These are phyloP conservation scores for Acrocephalus arundinaceus DNA, from an alignment of 2,113 vertebrate genomes.

Conservation along the genomic window DNA sequence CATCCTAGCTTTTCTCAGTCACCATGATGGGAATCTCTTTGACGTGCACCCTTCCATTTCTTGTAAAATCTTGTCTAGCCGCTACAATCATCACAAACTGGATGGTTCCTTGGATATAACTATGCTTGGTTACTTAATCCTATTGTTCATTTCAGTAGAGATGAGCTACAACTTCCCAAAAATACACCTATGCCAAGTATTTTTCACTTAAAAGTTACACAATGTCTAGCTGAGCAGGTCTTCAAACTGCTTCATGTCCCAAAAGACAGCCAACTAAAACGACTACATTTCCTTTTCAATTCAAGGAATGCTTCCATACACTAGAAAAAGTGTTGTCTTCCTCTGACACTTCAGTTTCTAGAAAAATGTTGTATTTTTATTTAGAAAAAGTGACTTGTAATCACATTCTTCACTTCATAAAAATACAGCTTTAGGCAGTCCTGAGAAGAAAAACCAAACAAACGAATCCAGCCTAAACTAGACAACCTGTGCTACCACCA, in stretches of 20 bases:
- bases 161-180: background rate
- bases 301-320: rapidly evolving
- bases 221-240: background rate
- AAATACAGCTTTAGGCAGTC: background rate
- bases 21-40: background rate
- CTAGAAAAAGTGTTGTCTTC: background rate
- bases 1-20: background rate
- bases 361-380: background rate
- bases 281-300: background rate
- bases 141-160: background rate
- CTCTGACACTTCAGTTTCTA: background rate
- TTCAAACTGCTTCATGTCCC: background rate
- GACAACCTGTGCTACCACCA: background rate
- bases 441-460: background rate
- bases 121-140: background rate
- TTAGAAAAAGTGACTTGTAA: background rate
- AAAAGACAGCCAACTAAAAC: background rate
- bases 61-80: background rate
- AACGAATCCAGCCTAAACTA: background rate
- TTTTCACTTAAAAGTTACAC: background rate
- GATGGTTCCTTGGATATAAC: background rate
- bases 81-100: background rate
- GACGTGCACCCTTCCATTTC: background rate
- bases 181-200: background rate
- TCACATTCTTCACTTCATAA: background rate